Conservation (phyloP, 2,113 vertebrate genomes). For the human region DNA sequence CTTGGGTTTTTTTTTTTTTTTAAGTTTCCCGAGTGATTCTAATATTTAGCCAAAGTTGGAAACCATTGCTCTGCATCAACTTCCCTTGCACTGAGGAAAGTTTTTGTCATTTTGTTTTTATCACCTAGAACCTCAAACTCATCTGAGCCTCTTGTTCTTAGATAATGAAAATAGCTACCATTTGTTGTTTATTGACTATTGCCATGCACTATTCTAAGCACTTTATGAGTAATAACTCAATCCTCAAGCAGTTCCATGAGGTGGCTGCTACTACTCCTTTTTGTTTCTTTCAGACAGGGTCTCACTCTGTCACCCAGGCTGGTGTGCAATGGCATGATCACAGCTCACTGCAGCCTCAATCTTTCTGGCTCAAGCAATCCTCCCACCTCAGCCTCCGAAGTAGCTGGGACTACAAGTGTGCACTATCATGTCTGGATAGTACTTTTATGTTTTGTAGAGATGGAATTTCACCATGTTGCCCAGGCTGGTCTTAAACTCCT, state of each 20-base stretch:
- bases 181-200: neutral
- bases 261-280: neutral
- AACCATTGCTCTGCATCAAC: neutral
- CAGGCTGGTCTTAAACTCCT: no score
- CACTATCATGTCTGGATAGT: no score
- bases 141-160: neutral
- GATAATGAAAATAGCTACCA: neutral
- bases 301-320: no score
- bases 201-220: neutral
- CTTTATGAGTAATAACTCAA: neutral
- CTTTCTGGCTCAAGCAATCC: no score
- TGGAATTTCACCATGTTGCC: no score
- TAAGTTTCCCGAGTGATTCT: neutral
- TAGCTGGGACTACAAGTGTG: no score
- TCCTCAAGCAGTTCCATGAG: neutral
- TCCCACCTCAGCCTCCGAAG: no score
- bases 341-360: no score
- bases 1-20: neutral
- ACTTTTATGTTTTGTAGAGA: no score
- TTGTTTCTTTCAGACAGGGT: no score
- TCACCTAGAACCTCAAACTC: neutral
- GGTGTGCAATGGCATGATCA: no score
- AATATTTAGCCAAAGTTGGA: neutral
- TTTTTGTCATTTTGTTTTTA: neutral
- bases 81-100: neutral